phyloP scores from a whole-genome alignment of 2,797 vertebrate species.

The Todus mexicanus region DNA sequence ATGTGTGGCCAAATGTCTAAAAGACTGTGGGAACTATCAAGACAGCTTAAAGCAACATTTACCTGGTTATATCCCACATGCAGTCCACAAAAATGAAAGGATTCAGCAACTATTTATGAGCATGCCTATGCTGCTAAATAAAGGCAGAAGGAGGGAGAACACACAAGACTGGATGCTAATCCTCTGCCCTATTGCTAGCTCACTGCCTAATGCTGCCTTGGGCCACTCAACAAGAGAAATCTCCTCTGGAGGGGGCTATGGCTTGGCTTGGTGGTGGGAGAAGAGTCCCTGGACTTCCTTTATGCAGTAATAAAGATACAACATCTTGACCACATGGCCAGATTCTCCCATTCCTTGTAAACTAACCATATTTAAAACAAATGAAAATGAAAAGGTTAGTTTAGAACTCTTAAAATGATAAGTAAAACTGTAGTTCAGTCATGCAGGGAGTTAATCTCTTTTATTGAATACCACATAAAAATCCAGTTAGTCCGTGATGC shows the following conservation, averaged over 20 bases:
- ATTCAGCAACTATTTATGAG: background rate
- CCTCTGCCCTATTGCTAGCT: background rate
- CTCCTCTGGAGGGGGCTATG: background rate
- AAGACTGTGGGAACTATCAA: background rate
- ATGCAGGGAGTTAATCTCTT: background rate
- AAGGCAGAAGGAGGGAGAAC: background rate
- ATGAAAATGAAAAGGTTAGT: background rate
- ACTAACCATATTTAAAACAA: background rate
- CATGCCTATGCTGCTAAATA: background rate
- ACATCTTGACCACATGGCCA: background rate
- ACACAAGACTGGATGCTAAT: background rate
- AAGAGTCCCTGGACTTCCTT: background rate
- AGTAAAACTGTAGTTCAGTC: background rate
- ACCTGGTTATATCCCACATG: background rate
- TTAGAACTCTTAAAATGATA: background rate
- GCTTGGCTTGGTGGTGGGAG: background rate
- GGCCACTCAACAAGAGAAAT: background rate
- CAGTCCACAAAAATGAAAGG: background rate
- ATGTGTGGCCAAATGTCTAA: background rate
- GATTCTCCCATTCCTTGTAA: background rate
- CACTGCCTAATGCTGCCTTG: background rate
- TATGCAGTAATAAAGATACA: background rate
- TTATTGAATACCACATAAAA: background rate
- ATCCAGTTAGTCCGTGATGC: background rate
- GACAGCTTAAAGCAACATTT: background rate